Conservation (phyloP, 2,888 invertebrate species). For the Teinopalpus imperialis region DNA sequence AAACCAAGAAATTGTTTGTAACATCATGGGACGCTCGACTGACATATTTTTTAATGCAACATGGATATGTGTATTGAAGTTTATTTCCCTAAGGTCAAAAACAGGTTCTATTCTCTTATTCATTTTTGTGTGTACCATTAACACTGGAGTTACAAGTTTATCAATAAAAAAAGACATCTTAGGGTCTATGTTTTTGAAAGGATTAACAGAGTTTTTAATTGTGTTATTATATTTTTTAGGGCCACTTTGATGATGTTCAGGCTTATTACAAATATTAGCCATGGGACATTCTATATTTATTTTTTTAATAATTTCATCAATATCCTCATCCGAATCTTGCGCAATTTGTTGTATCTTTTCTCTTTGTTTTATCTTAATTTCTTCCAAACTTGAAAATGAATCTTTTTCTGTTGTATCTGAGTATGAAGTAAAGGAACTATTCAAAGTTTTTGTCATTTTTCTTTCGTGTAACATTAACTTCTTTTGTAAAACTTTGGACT, state of each 20-base stretch:
- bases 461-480: slow-evolving; percentile 32
- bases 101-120: slow-evolving; percentile 52
- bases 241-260: slow-evolving; percentile 18
- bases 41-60: slow-evolving; percentile 51
- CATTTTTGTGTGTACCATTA: slow-evolving; percentile 69
- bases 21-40: slow-evolving; percentile 64
- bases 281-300: slow-evolving; percentile 32
- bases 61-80: slow-evolving; percentile 56
- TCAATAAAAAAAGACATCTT: slow-evolving; percentile 67
- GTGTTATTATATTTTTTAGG: background rate
- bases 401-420: slow-evolving; percentile 42
- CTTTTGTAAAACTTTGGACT: slow-evolving; percentile 33
- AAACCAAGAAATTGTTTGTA: slow-evolving; percentile 88
- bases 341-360: slow-evolving; percentile 18
- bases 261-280: background rate
- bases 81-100: slow-evolving; percentile 50
- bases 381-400: slow-evolving; percentile 32
- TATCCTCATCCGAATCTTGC: slow-evolving; percentile 36
- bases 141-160: slow-evolving; percentile 57
- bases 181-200: slow-evolving; percentile 60
- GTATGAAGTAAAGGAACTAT: slow-evolving; percentile 26
- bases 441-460: slow-evolving; percentile 28
- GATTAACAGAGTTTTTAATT: slow-evolving; percentile 46
- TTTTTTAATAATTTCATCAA: slow-evolving; percentile 40
- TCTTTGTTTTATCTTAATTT: slow-evolving; percentile 25